Evolutionary conservation across 2,797 vertebrate genomes (phyloP), one percentile per base, ranked within the genome.

Genomic region (Propithecus perrieri): DNA sequence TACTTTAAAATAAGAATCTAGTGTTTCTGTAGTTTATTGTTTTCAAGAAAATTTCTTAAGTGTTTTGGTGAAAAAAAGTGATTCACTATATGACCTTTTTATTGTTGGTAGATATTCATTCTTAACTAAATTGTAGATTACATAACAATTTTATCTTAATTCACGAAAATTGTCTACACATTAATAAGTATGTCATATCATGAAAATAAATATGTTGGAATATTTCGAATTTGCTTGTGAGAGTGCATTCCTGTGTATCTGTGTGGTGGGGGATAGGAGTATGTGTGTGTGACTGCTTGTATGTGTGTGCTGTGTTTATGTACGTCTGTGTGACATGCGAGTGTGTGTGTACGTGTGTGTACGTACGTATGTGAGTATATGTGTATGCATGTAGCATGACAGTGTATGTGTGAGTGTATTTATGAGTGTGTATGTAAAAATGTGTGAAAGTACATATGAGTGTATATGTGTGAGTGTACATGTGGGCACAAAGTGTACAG

Each of bases 41-140:
- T 97, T 98, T 98, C 95, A 98, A 98, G 98, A 98, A 98, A 98
- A 96, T 59, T 93, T 97, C 97, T 91, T 93, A 97, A 97, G 78
- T 97, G 97, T 97, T 98, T 98, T 97, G 53, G 43, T 74, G 28
- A 26, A 43, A 26, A 48, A 80, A 55, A 9, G 14, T 69, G 26
- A 95, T 78, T 91, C 26, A 50, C 5, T 90, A 28, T 48, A 17
- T 79, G 17, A 74, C 46, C 28, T 91, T 85, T 57, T 85, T 80
- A 30, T 30, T 67, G 7, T 13, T 85, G 35, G 6, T 69, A 65
- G 46, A 85, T 75, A 87, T 78, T 59, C 30, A 35, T 75, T 94
- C 35, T 85, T 85, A 96, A 85, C 28, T 46, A 94, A 85, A 6
- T 88, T 80, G 33, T 20, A 83, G 7, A 80, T 81, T 81, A 33